phyloP scores from a whole-genome alignment of 2,888 invertebrate genomes.

The Sinelater perroti region DNA sequence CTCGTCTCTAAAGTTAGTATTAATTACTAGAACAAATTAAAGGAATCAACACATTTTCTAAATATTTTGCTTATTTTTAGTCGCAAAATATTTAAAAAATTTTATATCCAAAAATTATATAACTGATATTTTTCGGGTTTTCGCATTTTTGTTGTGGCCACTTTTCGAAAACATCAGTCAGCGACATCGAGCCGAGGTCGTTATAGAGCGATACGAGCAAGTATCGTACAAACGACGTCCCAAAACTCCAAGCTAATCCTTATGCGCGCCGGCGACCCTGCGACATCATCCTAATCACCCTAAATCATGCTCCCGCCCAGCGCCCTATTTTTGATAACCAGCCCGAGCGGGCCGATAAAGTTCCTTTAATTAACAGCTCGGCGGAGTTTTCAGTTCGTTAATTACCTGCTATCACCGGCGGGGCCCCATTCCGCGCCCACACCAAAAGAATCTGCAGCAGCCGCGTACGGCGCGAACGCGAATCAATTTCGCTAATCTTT shows the following conservation, averaged over 20 bases:
- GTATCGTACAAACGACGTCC: conserved; percentile 35
- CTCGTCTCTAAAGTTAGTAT: too few species aligned
- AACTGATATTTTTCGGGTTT: too few species aligned
- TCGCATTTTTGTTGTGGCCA: too few species aligned
- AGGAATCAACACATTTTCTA: too few species aligned
- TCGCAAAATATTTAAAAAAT: too few species aligned
- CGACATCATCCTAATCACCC: conserved; percentile 34
- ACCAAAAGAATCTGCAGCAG: background rate
- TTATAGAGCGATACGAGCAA: too few species aligned
- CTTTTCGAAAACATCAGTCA: too few species aligned
- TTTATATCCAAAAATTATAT: too few species aligned
- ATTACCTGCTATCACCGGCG: conserved; percentile 9
- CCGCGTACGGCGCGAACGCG: background rate
- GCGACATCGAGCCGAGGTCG: too few species aligned
- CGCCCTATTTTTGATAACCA: conserved; percentile 15
- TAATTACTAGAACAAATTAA: too few species aligned
- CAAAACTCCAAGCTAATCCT: conserved; percentile 30
- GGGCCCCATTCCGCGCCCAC: background rate
- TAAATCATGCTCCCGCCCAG: conserved; percentile 31
- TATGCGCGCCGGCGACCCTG: conserved; percentile 33
- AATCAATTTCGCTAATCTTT: conserved; percentile 17
- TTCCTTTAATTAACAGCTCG: conserved; percentile 17
- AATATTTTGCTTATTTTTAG: too few species aligned
- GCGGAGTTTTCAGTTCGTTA: conserved; percentile 10
- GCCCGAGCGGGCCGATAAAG: background rate